phyloP scores from a whole-genome alignment of 2,888 invertebrate species.

The Meghimatium bilineatum region DNA sequence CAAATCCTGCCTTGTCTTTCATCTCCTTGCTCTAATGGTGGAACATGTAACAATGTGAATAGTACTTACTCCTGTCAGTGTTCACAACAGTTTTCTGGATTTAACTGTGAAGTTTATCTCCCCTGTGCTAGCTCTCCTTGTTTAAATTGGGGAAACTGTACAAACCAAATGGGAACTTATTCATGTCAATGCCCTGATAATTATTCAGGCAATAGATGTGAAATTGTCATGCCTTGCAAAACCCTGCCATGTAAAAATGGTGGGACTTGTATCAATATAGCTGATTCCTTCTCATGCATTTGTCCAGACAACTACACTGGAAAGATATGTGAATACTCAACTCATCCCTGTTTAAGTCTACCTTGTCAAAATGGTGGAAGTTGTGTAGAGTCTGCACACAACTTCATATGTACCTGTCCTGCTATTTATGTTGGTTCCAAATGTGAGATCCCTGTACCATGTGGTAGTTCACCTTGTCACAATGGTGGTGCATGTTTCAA shows the following conservation, averaged over 20 bases:
- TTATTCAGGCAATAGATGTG: slow-evolving; percentile 59
- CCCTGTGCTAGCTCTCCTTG: slow-evolving; percentile 59
- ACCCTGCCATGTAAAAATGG: slow-evolving; percentile 62
- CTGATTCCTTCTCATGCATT: slow-evolving; percentile 47
- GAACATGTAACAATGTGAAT: slow-evolving; percentile 51
- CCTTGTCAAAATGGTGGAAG: slow-evolving; percentile 53
- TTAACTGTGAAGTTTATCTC: slow-evolving; percentile 50
- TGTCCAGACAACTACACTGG: slow-evolving; percentile 47
- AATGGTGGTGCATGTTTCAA: slow-evolving; percentile 59
- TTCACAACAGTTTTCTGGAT: slow-evolving; percentile 45
- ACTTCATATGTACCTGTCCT: slow-evolving; percentile 51
- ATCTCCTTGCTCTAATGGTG: slow-evolving; percentile 60
- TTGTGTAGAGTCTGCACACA: slow-evolving; percentile 46
- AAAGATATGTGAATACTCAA: slow-evolving; percentile 79
- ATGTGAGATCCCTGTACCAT: slow-evolving; percentile 58
- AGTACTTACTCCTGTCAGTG: slow-evolving; percentile 54
- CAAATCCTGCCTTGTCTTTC: slow-evolving; percentile 55
- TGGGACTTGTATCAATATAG: slow-evolving; percentile 57
- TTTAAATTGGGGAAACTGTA: slow-evolving; percentile 63
- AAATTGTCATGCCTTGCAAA: slow-evolving; percentile 55
- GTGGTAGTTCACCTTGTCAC: slow-evolving; percentile 59
- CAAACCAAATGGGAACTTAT: slow-evolving; percentile 53
- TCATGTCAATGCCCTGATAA: slow-evolving; percentile 59
- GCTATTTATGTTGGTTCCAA: slow-evolving; percentile 54
- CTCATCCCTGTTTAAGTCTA: slow-evolving; percentile 39